A percentile compares a stretch with the other conserved stretches of the same genome.
phyloP scores from a whole-genome alignment of 2,113 vertebrate species.

The Amazona guildingii region DNA sequence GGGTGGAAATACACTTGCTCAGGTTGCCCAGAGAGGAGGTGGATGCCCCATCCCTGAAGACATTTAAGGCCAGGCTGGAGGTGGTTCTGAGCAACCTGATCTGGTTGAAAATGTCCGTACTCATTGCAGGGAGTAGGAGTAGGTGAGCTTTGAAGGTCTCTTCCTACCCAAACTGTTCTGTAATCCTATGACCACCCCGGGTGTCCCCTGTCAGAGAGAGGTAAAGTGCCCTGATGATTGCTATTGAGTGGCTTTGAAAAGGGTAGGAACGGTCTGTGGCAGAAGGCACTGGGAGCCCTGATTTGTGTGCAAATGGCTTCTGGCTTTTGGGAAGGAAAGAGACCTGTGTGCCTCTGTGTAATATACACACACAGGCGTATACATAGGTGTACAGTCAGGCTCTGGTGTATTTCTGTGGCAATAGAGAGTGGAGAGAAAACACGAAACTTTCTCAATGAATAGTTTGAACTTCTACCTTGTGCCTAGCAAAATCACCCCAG shows the following conservation, averaged over 20 bases:
- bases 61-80: background rate
- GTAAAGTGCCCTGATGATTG: accelerated
- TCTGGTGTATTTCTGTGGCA: background rate
- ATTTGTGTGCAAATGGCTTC: background rate
- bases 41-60: background rate
- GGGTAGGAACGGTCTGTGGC: background rate
- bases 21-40: background rate
- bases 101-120: background rate
- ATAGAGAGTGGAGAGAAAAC: background rate
- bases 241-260: accelerated
- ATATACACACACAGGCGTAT: accelerated
- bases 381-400: too few species aligned
- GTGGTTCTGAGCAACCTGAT: background rate
- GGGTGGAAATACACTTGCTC: background rate
- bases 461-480: accelerated
- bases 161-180: background rate
- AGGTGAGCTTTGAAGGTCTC: background rate
- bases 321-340: background rate
- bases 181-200: accelerated
- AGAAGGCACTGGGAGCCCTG: background rate
- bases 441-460: background rate
- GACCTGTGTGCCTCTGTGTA: background rate
- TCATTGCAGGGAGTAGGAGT: background rate
- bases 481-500: background rate
- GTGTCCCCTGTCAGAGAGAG: accelerated